Conservation (phyloP, 2,113 vertebrate species). For the Oxygymnocypris stewartii region DNA sequence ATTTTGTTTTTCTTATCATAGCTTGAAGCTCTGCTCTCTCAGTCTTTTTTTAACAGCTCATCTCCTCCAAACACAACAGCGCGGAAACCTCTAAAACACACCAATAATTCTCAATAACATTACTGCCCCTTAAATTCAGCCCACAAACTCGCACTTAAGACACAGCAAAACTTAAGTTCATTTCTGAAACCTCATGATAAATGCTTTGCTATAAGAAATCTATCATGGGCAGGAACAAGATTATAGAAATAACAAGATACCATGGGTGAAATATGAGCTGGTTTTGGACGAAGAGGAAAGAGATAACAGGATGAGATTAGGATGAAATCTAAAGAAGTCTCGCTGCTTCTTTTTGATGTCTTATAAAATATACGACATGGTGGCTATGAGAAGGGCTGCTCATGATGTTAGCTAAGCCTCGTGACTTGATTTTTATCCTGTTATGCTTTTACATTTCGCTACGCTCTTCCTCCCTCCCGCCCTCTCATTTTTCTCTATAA, state of each 20-base stretch:
- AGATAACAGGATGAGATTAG: constrained; percentile 58
- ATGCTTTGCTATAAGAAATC: constrained; percentile 53
- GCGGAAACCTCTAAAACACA: constrained; percentile 24
- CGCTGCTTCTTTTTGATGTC: constrained; percentile 41
- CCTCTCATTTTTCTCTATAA: constrained; percentile 43
- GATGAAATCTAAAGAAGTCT: constrained; percentile 49
- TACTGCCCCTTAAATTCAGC: constrained; percentile 37
- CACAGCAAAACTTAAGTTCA: constrained; percentile 42
- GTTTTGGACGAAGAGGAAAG: constrained; percentile 51
- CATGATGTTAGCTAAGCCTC: constrained; percentile 21
- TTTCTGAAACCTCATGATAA: constrained; percentile 46
- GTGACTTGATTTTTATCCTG: constrained; percentile 44
- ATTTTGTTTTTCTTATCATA: constrained; percentile 15
- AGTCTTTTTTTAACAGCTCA: background rate
- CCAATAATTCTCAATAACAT: constrained; percentile 45
- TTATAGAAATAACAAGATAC: constrained; percentile 61
- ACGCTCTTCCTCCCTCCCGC: background rate
- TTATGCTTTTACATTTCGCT: constrained; percentile 37
- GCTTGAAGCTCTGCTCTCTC: background rate
- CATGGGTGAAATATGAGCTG: constrained; percentile 57
- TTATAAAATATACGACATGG: constrained; percentile 33
- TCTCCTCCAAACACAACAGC: constrained; percentile 10
- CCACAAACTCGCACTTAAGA: constrained; percentile 43
- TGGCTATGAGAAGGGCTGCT: constrained; percentile 20
- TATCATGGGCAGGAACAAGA: constrained; percentile 56